These are phyloP conservation scores for Rhagonycha lutea DNA, from an alignment of 2,888 invertebrate genomes.

Conservation along the genomic window DNA sequence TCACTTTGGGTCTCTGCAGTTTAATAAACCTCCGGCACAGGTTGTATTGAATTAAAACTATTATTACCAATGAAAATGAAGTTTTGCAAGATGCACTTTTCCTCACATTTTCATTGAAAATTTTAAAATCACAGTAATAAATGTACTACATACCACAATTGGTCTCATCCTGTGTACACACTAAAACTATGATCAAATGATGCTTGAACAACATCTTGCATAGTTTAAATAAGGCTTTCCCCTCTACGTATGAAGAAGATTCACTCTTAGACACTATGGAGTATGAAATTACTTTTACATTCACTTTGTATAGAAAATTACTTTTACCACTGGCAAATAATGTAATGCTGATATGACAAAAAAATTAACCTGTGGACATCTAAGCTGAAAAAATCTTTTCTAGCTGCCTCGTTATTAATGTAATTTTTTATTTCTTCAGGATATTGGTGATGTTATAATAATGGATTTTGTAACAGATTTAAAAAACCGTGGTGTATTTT, in stretches of 20 bases:
- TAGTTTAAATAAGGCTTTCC: slow-evolving; percentile 40
- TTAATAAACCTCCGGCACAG: neutral
- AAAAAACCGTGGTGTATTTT: neutral
- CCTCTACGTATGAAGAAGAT: slow-evolving; percentile 40
- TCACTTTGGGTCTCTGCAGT: no score
- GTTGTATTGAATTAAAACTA: neutral
- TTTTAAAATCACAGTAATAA: neutral
- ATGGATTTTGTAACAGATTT: neutral
- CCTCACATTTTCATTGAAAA: neutral
- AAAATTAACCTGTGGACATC: neutral
- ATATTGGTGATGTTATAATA: neutral
- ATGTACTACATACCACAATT: slow-evolving; percentile 48
- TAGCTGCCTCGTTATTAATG: neutral
- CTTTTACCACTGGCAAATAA: slow-evolving; percentile 28
- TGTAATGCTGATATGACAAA: slow-evolving; percentile 9
- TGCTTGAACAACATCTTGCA: slow-evolving; percentile 34
- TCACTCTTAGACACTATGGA: slow-evolving; percentile 39
- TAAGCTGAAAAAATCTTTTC: neutral
- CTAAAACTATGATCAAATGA: slow-evolving; percentile 49
- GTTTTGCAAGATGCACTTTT: neutral
- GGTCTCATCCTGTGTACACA: slow-evolving; percentile 50
- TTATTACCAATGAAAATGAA: neutral
- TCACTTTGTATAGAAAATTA: slow-evolving; percentile 30
- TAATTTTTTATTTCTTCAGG: neutral
- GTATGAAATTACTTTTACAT: slow-evolving; percentile 27